These are phyloP conservation scores for Blennius ocellaris DNA, from an alignment of 2,113 vertebrate species.

Conservation along the genomic window DNA sequence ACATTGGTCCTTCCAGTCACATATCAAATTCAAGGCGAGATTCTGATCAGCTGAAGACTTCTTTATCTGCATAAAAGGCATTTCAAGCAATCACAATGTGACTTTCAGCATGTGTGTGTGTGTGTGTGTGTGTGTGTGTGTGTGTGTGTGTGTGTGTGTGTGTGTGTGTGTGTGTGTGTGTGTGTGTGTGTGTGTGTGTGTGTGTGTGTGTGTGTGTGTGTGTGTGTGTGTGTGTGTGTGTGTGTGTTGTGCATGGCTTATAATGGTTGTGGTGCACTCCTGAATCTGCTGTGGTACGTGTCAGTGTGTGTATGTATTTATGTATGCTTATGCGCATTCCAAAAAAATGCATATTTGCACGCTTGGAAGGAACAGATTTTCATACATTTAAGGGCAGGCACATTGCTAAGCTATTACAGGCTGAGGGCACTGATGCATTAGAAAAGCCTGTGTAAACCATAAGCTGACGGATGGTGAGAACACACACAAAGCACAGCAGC, in stretches of 20 bases:
- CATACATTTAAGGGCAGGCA: slow-evolving; percentile 71
- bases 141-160: slow-evolving; percentile 11
- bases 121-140: slow-evolving; percentile 15
- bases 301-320: slow-evolving; percentile 3
- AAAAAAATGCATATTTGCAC: slow-evolving; percentile 68
- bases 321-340: slow-evolving; percentile 33
- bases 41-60: slow-evolving; percentile 70
- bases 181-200: slow-evolving; percentile 19
- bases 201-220: slow-evolving; percentile 22
- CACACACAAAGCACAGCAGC: slow-evolving; percentile 38
- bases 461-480: slow-evolving; percentile 67
- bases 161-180: slow-evolving; percentile 4
- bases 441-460: slow-evolving; percentile 69
- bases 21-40: slow-evolving; percentile 70
- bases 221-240: slow-evolving; percentile 8
- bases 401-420: slow-evolving; percentile 59
- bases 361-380: slow-evolving; percentile 69
- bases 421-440: slow-evolving; percentile 68
- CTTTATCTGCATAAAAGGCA: slow-evolving; percentile 71
- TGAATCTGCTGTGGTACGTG: slow-evolving; percentile 3
- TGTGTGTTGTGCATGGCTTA: slow-evolving; percentile 14
- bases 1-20: slow-evolving; percentile 63
- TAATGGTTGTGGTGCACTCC: slow-evolving; percentile 15
- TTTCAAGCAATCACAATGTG: slow-evolving; percentile 64
- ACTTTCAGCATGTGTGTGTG: slow-evolving; percentile 51